Percentiles rank a stretch among this genome's conserved stretches.
Conservation (phyloP, 2,797 vertebrate species). For the Poeciliopsis infans region DNA sequence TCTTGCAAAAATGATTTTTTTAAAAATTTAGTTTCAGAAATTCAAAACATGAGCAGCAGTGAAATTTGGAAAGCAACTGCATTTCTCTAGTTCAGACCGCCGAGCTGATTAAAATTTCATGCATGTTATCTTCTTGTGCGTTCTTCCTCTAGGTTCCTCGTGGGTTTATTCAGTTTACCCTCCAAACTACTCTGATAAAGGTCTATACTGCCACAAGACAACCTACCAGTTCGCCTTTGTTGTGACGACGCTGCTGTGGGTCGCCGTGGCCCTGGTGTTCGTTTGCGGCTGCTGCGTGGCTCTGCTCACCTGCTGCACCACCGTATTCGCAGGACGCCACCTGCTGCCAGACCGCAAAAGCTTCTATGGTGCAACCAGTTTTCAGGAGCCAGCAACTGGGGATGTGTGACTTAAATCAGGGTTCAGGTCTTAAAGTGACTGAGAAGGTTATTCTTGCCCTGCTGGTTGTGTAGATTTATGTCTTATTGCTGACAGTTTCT, state of each 20-base stretch:
- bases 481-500: constrained; percentile 1
- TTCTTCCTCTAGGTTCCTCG: constrained; percentile 40
- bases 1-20: background rate
- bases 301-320: constrained; percentile 35
- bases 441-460: background rate
- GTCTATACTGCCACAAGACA: constrained; percentile 50
- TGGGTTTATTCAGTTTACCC: constrained; percentile 70
- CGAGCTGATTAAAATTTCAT: background rate
- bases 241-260: constrained; percentile 63
- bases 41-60: background rate
- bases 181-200: constrained; percentile 41
- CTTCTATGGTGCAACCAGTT: constrained; percentile 48
- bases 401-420: constrained; percentile 47
- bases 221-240: constrained; percentile 67
- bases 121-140: constrained; percentile 6
- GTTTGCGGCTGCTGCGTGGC: constrained; percentile 22
- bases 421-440: background rate
- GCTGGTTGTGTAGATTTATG: background rate
- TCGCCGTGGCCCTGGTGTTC: background rate
- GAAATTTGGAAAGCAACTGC: background rate
- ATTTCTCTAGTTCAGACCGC: background rate
- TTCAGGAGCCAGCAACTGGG: constrained; percentile 7
- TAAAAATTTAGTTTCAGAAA: background rate
- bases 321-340: constrained; percentile 6
- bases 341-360: constrained; percentile 28